Conservation (phyloP, 1,140 invertebrate species). For the Copidosoma floridanum region DNA sequence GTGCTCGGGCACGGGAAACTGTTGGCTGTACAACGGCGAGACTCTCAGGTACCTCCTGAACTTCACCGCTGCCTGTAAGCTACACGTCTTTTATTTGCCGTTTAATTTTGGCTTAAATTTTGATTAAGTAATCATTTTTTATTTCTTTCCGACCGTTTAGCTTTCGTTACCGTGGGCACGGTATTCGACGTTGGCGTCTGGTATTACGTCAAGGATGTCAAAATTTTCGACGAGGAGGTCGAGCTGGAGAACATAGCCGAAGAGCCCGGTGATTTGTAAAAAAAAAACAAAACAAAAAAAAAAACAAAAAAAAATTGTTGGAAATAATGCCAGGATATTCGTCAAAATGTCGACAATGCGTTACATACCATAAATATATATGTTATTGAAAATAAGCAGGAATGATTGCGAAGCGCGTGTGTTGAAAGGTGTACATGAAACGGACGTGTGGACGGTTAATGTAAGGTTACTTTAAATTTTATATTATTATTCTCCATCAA, state of each 20-base stretch:
- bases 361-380: too few species aligned
- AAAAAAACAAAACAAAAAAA: neutral
- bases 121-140: too few species aligned
- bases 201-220: slow-evolving; percentile 68
- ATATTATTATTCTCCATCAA: too few species aligned
- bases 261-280: slow-evolving; percentile 35
- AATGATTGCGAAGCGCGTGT: too few species aligned
- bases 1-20: slow-evolving; percentile 70
- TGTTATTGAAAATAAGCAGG: too few species aligned
- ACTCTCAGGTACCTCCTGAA: slow-evolving; percentile 65
- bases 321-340: neutral
- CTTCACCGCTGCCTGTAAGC: slow-evolving; percentile 65
- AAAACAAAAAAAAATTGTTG: too few species aligned
- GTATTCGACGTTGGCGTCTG: slow-evolving; percentile 67
- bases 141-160: too few species aligned
- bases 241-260: slow-evolving; percentile 56
- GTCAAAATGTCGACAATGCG: too few species aligned
- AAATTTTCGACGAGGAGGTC: slow-evolving; percentile 70
- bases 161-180: slow-evolving; percentile 64
- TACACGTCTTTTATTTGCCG: neutral
- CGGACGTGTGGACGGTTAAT: too few species aligned
- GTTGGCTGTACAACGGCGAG: slow-evolving; percentile 70
- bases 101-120: too few species aligned
- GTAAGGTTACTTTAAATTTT: too few species aligned
- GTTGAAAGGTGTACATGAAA: too few species aligned